Evolutionary conservation across 2,797 vertebrate species (phyloP), one percentile per base, ranked within the genome.

Genomic region (Remorina albescens): DNA sequence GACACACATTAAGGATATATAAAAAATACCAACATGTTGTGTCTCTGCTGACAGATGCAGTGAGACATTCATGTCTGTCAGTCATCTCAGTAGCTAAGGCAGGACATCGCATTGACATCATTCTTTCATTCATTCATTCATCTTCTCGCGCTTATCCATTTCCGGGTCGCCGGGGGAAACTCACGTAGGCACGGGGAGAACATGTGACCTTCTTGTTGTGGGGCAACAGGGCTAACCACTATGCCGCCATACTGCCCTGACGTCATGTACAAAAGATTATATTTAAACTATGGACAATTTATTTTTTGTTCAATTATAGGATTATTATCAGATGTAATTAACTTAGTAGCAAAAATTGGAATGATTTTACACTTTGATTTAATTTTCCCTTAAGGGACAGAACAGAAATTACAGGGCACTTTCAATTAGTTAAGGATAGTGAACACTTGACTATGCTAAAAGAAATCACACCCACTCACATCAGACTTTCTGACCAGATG

Each of bases 401-500:
- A 41, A 7, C 30, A 74, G 18, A 80, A 57, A 55, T 8, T 15
- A 21, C 44, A 25, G 15, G 47, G 64, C 19, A 70, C 55, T 77
- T 63, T 39, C 12, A 26, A 62, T 74, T 28, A 74, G 44, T 71
- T 55, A 49, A 56, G 21, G 30, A 61, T 13, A 56, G 39, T 19
- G 15, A 53, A 61, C 42, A 66, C 64, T 85, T 73, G 16, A 78
- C 68, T 42, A 54, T 39, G 46, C 62, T 59, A 25, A n/a, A 74
- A 68, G 32, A 73, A 67, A 67, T 80, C 53, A 60, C 50, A 51
- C 42, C 64, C 67, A 70, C 47, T 62, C 61, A 61, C 54, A 49
- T 74, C 73, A 75, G 51, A 79, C n/a, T 41, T n/a, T 57, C 34
- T 73, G 51, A 74, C 56, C 72, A 82, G 64, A 68, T 30, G 9